These are phyloP conservation scores for Ischnura elegans DNA, from an alignment of 2,888 invertebrate genomes.

Conservation along the genomic window DNA sequence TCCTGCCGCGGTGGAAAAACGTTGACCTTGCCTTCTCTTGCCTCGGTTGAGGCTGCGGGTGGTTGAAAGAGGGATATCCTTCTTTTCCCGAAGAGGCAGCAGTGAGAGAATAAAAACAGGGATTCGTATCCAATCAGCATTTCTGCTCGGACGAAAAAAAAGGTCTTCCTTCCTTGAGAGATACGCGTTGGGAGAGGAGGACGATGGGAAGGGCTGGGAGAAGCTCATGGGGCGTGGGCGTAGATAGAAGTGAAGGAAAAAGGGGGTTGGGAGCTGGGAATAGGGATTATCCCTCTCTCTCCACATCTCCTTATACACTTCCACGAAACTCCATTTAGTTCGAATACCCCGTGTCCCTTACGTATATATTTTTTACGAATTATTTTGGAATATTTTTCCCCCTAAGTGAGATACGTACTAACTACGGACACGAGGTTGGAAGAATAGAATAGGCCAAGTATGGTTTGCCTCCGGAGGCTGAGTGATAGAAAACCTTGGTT, in stretches of 20 bases:
- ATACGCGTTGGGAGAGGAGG: background rate
- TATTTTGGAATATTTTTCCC: background rate
- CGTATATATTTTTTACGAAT: background rate
- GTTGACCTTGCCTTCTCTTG: slow-evolving; percentile 12
- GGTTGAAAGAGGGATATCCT: background rate
- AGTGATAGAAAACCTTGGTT: background rate
- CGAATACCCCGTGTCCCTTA: background rate
- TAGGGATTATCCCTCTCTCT: background rate
- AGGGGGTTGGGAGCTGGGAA: background rate
- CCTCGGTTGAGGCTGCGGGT: background rate
- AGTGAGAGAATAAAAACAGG: slow-evolving; percentile 23
- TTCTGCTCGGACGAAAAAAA: slow-evolving; percentile 52
- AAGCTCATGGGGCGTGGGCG: background rate
- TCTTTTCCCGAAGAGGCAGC: background rate
- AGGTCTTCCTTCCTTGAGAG: slow-evolving; percentile 15
- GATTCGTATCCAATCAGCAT: slow-evolving; percentile 56
- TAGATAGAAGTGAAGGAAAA: background rate
- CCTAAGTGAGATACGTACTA: slow-evolving; percentile 18
- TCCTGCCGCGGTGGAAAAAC: slow-evolving; percentile 13
- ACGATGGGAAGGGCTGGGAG: background rate
- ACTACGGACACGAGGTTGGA: background rate
- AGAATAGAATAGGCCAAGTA: background rate
- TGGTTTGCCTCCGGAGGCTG: background rate
- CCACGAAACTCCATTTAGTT: slow-evolving; percentile 47
- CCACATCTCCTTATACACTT: background rate